Conservation (phyloP, 2,888 invertebrate genomes). For the Drosophila ustulata region DNA sequence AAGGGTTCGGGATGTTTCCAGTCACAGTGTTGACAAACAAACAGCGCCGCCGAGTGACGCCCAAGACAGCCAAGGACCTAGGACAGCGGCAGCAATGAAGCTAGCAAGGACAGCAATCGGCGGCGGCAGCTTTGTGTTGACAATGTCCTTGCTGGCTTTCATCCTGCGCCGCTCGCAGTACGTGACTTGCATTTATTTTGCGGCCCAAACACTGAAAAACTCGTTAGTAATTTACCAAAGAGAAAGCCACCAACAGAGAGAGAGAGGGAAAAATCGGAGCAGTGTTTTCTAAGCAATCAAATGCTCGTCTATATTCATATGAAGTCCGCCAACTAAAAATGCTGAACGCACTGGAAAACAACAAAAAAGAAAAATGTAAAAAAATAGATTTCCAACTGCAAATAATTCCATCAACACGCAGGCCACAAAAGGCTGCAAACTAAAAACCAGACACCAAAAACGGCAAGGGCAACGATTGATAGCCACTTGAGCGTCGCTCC, state of each 20-base stretch:
- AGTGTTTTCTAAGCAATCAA: constrained; percentile 73
- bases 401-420: constrained; percentile 80
- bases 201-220: constrained; percentile 67
- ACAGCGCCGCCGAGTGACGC: constrained; percentile 75
- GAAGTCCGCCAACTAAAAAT: constrained; percentile 54
- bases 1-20: constrained; percentile 55
- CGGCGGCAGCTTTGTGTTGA: constrained; percentile 74
- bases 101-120: constrained; percentile 36
- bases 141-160: constrained; percentile 76
- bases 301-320: constrained; percentile 75
- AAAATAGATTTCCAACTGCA: constrained; percentile 59
- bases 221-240: constrained; percentile 76
- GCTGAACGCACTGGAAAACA: constrained; percentile 16
- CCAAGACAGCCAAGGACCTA: constrained; percentile 67
- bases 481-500: constrained; percentile 68
- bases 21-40: constrained; percentile 74
- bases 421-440: constrained; percentile 39
- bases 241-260: not conserved
- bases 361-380: not conserved
- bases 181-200: constrained; percentile 77
- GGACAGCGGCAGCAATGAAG: constrained; percentile 18
- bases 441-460: constrained; percentile 46
- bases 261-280: not conserved
- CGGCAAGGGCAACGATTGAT: constrained; percentile 77
- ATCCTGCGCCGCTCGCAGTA: constrained; percentile 50